Conservation (phyloP, 2,888 invertebrate genomes). For the Copidosoma aretas region DNA sequence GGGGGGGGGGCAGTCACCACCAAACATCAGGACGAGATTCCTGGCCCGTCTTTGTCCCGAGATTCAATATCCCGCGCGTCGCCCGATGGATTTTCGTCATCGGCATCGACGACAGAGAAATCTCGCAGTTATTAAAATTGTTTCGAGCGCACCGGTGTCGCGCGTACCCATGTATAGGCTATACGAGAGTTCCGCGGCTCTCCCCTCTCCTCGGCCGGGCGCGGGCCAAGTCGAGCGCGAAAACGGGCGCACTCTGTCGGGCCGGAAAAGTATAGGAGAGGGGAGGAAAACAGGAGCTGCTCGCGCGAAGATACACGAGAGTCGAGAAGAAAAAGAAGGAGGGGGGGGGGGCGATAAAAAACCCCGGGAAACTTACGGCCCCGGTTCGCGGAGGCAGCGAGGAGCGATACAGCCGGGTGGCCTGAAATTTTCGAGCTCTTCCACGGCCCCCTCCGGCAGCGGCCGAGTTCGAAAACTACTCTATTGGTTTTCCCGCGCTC, state of each 20-base stretch:
- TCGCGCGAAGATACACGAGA: neutral
- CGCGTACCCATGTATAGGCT: too few relatives aligned
- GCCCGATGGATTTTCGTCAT: neutral
- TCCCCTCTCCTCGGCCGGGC: constrained; percentile 10
- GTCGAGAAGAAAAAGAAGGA: constrained; percentile 15
- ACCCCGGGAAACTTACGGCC: constrained; percentile 18
- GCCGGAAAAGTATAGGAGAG: constrained; percentile 22
- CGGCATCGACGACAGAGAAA: neutral
- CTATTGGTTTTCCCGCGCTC: neutral
- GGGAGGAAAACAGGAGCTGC: constrained; percentile 14
- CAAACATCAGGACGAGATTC: too few relatives aligned
- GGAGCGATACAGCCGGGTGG: neutral
- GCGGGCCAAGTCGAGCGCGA: constrained; percentile 22
- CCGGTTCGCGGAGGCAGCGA: constrained; percentile 18
- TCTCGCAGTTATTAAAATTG: constrained; percentile 36
- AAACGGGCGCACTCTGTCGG: constrained; percentile 29
- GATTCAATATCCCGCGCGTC: neutral
- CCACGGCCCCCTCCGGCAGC: too few relatives aligned
- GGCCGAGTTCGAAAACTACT: too few relatives aligned
- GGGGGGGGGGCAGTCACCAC: too few relatives aligned
- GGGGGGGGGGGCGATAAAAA: constrained; percentile 24
- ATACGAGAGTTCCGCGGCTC: too few relatives aligned
- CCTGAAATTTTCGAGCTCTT: neutral
- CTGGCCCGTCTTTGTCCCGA: too few relatives aligned
- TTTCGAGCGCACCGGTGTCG: constrained; percentile 27